These are phyloP conservation scores for Trilocha varians DNA, from an alignment of 2,888 invertebrate genomes.

Conservation along the genomic window DNA sequence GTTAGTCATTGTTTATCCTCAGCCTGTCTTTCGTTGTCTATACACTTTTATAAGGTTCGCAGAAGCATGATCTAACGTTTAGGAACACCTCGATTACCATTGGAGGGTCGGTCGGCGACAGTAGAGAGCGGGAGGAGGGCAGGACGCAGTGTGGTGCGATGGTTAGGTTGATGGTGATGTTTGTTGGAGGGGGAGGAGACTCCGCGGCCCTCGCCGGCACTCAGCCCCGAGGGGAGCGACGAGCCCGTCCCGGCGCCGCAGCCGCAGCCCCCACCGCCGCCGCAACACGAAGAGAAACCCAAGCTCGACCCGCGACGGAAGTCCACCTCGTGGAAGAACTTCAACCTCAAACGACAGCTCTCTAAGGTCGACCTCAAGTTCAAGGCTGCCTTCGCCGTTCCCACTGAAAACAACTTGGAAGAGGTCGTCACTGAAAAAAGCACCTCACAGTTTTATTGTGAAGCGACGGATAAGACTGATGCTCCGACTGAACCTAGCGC, in stretches of 20 bases:
- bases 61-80: not conserved
- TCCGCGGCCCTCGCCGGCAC: slow-evolving; percentile 18
- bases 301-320: slow-evolving; percentile 73
- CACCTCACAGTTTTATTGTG: slow-evolving; percentile 57
- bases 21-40: slow-evolving; percentile 40
- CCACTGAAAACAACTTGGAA: slow-evolving; percentile 52
- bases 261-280: slow-evolving; percentile 20
- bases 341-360: slow-evolving; percentile 86
- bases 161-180: no score
- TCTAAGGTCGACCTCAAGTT: slow-evolving; percentile 84
- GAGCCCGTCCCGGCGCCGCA: slow-evolving; percentile 9
- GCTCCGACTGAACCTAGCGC: slow-evolving; percentile 22
- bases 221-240: slow-evolving; percentile 21
- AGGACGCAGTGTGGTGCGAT: no score
- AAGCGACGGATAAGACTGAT: slow-evolving; percentile 23
- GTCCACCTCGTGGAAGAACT: slow-evolving; percentile 82
- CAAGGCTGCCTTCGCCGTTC: slow-evolving; percentile 75
- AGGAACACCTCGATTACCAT: not conserved
- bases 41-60: slow-evolving; percentile 20
- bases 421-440: slow-evolving; percentile 36
- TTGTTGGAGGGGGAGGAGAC: slow-evolving; percentile 9
- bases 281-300: slow-evolving; percentile 34
- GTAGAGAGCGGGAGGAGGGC: slow-evolving; percentile 55
- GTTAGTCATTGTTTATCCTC: slow-evolving; percentile 41
- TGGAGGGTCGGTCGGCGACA: no score